Base-by-base conservation (phyloP, 2,113 vertebrate genomes). In the Heterochromis multidens region DNA sequence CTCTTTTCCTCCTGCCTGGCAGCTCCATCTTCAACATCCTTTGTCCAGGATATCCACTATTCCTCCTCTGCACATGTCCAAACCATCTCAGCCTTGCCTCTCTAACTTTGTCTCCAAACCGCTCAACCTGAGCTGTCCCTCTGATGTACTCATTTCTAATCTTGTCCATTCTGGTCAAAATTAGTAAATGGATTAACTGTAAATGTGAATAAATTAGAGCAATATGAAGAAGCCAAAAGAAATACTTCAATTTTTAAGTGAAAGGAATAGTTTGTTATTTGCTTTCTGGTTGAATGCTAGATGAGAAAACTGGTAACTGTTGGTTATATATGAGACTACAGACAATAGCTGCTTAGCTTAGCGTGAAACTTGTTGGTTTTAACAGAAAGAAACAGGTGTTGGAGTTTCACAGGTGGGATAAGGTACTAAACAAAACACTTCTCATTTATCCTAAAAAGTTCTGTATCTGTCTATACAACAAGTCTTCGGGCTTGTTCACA, bases 201-300 rank as follows among this genome's bases (percentile, higher is more conserved):
- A 19, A 70, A 70, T 70, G 23, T 43, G 14, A 70, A 25, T 35
- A 43, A 27, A 43, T 43, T 1, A 6, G 1, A 43, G 4, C 4
- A 17, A 67, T 10, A 17, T 1, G 0, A 43, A 43, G n/a, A 1
- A 25, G n/a, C 0, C 35, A 25, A 25, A 65, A 9, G 37, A 40
- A 16, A 67, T 40, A 40, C 12, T 17, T 67, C 0, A 9, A 43
- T 67, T 23, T 65, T 40, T 65, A 40, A 12, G 35, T 65, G 35
- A 40, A 37, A 63, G 21, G 33, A 37, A 8, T 65, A 33, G 21
- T 37, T 63, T 63, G 6, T 65, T 65, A 40, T 23, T 67, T 25
- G 37, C 13, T 40, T 40, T 40, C 10, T 10, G 37, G 2, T 40
- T n/a, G n/a, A n/a, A n/a, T n/a, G n/a, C n/a, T n/a, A 40, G 37